Percentiles rank a stretch among this genome's conserved stretches.
phyloP scores from a whole-genome alignment of 1,140 invertebrate species.

The Drosophila watanabei region DNA sequence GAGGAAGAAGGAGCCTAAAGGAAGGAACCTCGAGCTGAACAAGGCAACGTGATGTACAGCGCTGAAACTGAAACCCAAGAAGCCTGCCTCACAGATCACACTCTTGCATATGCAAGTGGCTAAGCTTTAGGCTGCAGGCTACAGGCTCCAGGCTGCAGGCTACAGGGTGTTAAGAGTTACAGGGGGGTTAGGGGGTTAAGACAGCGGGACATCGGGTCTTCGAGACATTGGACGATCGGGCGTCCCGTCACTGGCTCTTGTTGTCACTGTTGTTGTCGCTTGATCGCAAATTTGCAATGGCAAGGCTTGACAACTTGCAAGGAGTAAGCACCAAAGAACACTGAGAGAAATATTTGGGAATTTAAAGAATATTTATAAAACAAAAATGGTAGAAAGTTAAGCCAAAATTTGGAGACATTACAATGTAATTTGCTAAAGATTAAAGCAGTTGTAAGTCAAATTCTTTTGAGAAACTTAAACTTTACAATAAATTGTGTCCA shows the following conservation, averaged over 20 bases:
- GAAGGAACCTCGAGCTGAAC: slow-evolving; percentile 37
- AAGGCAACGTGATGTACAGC: slow-evolving; percentile 79
- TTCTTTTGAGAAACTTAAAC: background rate
- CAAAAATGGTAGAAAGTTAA: rapidly evolving
- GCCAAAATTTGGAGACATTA: too few relatives aligned
- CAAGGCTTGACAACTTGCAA: slow-evolving; percentile 81
- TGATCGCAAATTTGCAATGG: slow-evolving; percentile 82
- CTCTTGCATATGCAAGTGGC: slow-evolving; percentile 30
- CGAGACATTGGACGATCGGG: slow-evolving; percentile 26
- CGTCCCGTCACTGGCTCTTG: slow-evolving; percentile 72
- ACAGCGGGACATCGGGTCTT: slow-evolving; percentile 2
- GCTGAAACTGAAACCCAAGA: slow-evolving; percentile 80
- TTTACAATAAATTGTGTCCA: too few relatives aligned
- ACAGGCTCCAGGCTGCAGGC: background rate
- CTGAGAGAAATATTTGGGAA: background rate
- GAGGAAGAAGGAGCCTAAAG: background rate
- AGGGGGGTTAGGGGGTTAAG: background rate
- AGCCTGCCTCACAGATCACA: slow-evolving; percentile 61
- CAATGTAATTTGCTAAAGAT: too few relatives aligned
- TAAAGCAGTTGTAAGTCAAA: too few relatives aligned
- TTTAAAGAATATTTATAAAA: background rate
- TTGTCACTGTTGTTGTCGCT: slow-evolving; percentile 84
- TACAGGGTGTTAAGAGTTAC: slow-evolving; percentile 4
- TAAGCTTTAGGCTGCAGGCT: background rate
- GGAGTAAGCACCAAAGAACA: slow-evolving; percentile 8